Conservation (phyloP, 2,888 invertebrate species). For the Rosalia funebris region DNA sequence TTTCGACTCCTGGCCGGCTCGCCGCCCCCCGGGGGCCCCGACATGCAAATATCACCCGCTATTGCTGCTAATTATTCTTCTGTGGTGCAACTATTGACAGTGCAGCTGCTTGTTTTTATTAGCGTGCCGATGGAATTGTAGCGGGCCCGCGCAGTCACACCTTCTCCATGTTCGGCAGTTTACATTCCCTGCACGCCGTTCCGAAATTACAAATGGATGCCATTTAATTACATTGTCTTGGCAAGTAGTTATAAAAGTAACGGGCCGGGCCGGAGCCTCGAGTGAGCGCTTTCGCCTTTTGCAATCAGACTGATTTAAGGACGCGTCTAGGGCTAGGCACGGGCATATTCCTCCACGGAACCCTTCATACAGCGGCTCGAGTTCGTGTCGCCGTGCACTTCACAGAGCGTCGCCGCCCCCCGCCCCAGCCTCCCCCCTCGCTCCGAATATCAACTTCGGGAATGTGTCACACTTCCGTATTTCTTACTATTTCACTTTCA, state of each 20-base stretch:
- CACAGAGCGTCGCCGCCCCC: conserved; percentile 16
- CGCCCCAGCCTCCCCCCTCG: conserved; percentile 10
- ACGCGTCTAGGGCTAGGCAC: conserved; percentile 48
- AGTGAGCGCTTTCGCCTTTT: conserved; percentile 38
- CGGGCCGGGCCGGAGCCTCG: conserved; percentile 54
- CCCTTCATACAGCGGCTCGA: conserved; percentile 25
- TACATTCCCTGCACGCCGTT: conserved; percentile 63
- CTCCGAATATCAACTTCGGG: conserved; percentile 21
- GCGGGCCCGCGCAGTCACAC: conserved; percentile 62
- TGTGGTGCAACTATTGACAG: conserved; percentile 60
- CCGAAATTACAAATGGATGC: conserved; percentile 65
- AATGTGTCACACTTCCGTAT: conserved; percentile 35
- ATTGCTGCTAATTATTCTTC: conserved; percentile 61
- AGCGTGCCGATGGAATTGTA: conserved; percentile 60
- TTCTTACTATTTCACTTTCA: conserved; percentile 52
- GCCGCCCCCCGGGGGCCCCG: conserved; percentile 28
- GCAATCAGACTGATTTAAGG: conserved; percentile 60
- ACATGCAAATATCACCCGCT: conserved; percentile 57
- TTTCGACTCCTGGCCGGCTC: conserved; percentile 26
- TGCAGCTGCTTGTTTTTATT: conserved; percentile 63
- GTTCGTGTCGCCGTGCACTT: conserved; percentile 24
- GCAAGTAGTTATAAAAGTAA: conserved; percentile 64
- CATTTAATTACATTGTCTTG: conserved; percentile 66
- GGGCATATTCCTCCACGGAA: conserved; percentile 11
- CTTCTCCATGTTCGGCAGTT: conserved; percentile 64